Conservation (phyloP, 2,888 invertebrate genomes). For the Oxyteleia sp. region DNA sequence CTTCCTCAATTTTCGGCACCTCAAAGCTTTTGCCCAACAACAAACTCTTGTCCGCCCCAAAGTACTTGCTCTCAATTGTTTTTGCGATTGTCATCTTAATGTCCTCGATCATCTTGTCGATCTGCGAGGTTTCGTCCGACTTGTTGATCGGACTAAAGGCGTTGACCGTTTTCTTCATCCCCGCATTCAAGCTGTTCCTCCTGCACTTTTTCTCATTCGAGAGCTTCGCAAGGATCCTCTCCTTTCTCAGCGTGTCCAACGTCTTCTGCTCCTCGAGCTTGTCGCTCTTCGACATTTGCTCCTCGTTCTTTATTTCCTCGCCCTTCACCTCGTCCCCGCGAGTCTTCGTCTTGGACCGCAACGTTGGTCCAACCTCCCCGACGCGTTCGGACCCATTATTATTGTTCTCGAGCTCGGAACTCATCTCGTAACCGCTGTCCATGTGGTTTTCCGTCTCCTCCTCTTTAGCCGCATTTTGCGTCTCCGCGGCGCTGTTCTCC, state of each 20-base stretch:
- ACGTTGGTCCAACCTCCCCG: slow-evolving; percentile 83
- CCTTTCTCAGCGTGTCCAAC: slow-evolving; percentile 81
- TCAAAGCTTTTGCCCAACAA: slow-evolving; percentile 83
- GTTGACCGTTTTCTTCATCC: slow-evolving; percentile 83
- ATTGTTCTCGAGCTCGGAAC: slow-evolving; percentile 83
- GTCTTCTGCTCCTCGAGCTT: slow-evolving; percentile 75
- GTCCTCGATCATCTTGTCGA: slow-evolving; percentile 86
- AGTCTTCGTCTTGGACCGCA: slow-evolving; percentile 86
- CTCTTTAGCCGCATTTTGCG: slow-evolving; percentile 70
- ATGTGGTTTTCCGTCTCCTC: slow-evolving; percentile 74
- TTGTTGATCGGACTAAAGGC: slow-evolving; percentile 80
- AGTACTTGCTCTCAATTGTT: slow-evolving; percentile 84
- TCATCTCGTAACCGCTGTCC: slow-evolving; percentile 76
- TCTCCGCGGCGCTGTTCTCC: slow-evolving; percentile 79
- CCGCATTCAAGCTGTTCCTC: slow-evolving; percentile 84
- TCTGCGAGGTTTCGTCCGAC: slow-evolving; percentile 80
- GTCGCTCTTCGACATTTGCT: slow-evolving; percentile 63
- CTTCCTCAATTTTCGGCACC: slow-evolving; percentile 84
- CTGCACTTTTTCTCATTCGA: slow-evolving; percentile 81
- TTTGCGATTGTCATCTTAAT: slow-evolving; percentile 85
- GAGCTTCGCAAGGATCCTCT: slow-evolving; percentile 79
- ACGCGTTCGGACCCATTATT: slow-evolving; percentile 81
- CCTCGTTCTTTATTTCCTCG: slow-evolving; percentile 77
- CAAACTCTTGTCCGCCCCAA: slow-evolving; percentile 81
- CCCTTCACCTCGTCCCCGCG: slow-evolving; percentile 79